A percentile compares a stretch with the other conserved stretches of the same genome.
phyloP scores from a whole-genome alignment of 2,888 invertebrate genomes.

The Vanessa cardui region DNA sequence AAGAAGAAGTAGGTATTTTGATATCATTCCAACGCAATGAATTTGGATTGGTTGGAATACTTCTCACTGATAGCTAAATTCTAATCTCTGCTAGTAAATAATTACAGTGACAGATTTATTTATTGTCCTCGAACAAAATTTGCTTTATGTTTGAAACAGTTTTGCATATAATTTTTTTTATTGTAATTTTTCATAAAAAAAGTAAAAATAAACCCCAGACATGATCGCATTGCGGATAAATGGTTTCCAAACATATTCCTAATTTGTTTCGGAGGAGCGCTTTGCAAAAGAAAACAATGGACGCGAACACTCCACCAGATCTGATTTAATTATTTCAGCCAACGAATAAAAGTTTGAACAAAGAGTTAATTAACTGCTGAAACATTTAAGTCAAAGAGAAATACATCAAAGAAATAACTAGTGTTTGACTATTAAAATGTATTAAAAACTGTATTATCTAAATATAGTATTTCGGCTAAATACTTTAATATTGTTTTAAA shows the following conservation, averaged over 20 bases:
- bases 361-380: constrained; percentile 26
- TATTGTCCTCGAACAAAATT: too few relatives aligned
- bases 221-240: not conserved
- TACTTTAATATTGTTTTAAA: constrained; percentile 12
- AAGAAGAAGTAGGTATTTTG: too few relatives aligned
- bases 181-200: too few relatives aligned
- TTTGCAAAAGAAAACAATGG: constrained; percentile 12
- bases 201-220: too few relatives aligned
- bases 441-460: not conserved
- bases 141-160: too few relatives aligned
- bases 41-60: too few relatives aligned
- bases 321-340: constrained; percentile 28
- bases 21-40: too few relatives aligned
- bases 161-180: too few relatives aligned
- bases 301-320: constrained; percentile 11
- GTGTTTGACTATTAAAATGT: constrained; percentile 11
- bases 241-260: constrained; percentile 5
- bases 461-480: not conserved
- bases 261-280: constrained; percentile 9
- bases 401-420: constrained; percentile 30
- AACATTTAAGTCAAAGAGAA: constrained; percentile 28
- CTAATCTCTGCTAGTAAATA: too few relatives aligned
- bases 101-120: too few relatives aligned
- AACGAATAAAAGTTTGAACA: constrained; percentile 27
- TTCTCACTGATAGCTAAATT: too few relatives aligned